Conservation (phyloP, 2,888 invertebrate genomes). For the Lysandra bellargus region DNA sequence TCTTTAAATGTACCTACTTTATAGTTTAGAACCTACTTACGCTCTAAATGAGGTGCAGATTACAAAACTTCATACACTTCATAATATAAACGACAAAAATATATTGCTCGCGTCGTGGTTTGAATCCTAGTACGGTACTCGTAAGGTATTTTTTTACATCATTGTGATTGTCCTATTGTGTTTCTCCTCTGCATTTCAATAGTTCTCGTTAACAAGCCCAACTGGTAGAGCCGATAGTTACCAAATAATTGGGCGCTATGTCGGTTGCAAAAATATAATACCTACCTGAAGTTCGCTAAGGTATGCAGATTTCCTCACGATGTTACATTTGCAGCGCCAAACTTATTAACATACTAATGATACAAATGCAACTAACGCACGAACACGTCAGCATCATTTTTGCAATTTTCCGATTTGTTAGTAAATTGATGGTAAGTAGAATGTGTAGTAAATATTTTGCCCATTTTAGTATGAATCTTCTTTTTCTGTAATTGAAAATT, state of each 20-base stretch:
- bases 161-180: background rate
- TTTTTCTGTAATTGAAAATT: no score
- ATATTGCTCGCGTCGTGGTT: background rate
- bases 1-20: background rate
- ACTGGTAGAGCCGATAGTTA: background rate
- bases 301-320: conserved; percentile 30
- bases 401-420: background rate
- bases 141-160: background rate
- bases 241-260: conserved; percentile 22
- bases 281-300: background rate
- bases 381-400: background rate
- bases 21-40: no score
- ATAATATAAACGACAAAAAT: no score
- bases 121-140: background rate
- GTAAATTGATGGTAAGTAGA: background rate
- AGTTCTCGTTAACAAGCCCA: background rate
- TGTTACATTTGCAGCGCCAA: conserved; percentile 2
- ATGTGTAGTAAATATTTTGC: background rate
- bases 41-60: no score
- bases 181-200: background rate
- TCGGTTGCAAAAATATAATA: conserved; percentile 21
- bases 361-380: conserved; percentile 3
- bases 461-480: no score
- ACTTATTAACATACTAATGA: conserved; percentile 17
- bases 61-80: no score